Evolutionary conservation across 2,888 invertebrate species (phyloP), one percentile per base, ranked within the genome.

Genomic region (Ctena decussata): DNA sequence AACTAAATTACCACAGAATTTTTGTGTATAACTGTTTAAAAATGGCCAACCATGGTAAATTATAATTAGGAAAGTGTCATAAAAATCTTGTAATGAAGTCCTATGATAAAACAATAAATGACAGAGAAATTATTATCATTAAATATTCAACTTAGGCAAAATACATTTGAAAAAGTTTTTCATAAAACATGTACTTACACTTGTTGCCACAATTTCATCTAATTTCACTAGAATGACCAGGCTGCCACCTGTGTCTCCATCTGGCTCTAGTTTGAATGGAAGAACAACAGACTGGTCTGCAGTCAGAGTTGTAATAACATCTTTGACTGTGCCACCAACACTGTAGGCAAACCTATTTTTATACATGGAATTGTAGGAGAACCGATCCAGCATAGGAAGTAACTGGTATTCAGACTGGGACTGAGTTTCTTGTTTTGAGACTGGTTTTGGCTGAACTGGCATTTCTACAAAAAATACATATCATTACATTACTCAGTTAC

Each of bases 241-340:
- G 75, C 82, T 84, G 15, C 88, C 88, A 41, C 88, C 88, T 53
- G 71, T 86, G 57, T 89, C 88, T 39, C 74, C 21, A 0, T 74
- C 84, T 71, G 82, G 80, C 69, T 53, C 69, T 24, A 89, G 49
- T 35, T 80, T 57, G 78, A 82, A 89, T 41, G 88, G 88, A 27
- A 89, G 72, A 27, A 80, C 76, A 37, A 39, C 44, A 8, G 86
- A 70, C 69, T 73, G 75, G 53, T 82, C 80, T 46, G 82, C 85
- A 1, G 80, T 57, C 39, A 89, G n/a, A 24, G 69, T 80, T 27
- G 82, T 35, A n/a, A 53, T 46, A 8, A 82, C 77, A 46, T 84
- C 82, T 15, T 80, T 71, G 18, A 80, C 60, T 30, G 72, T 81
- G 70, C 80, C 77, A 60, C 84, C 82, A 39, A 82, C 76, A 30